Percentiles rank a stretch among this genome's conserved stretches.
Evolutionary conservation across 1,140 invertebrate species (phyloP).

Genomic region (Musca vetustissima): DNA sequence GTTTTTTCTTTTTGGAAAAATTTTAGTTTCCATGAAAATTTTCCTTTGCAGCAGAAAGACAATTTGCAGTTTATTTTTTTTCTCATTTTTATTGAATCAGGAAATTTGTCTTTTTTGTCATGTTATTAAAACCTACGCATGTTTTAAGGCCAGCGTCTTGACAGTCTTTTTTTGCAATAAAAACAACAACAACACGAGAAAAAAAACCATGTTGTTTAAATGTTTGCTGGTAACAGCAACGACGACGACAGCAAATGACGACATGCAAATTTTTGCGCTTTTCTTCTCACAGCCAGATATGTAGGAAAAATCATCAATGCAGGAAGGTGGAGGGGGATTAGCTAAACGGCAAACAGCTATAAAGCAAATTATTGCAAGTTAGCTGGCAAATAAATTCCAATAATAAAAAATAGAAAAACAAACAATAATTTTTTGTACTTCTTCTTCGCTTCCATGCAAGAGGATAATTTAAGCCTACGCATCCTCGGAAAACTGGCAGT

Average conservation of each 20-base stretch:
- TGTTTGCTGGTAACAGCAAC: neutral
- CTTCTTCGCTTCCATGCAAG: neutral
- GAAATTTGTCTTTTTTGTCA: constrained; percentile 23
- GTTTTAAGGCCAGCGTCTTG: constrained; percentile 4
- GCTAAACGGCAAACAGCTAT: neutral
- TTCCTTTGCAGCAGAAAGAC: no score
- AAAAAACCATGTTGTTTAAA: constrained; percentile 11
- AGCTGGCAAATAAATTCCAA: no score
- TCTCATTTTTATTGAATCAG: constrained; percentile 21
- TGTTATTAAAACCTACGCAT: constrained; percentile 23
- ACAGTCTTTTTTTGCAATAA: neutral
- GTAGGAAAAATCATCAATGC: no score
- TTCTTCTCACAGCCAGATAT: neutral
- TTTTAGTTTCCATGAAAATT: no score
- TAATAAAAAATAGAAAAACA: no score
- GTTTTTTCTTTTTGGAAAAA: no score
- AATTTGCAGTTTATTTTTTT: no score
- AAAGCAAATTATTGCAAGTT: constrained; percentile 16
- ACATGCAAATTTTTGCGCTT: constrained; percentile 23
- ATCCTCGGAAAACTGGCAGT: neutral
- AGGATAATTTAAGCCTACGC: constrained; percentile 21
- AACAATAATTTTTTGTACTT: no score
- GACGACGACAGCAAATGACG: no score
- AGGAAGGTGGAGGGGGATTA: neutral
- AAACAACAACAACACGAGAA: neutral